A percentile compares a stretch with the other conserved stretches of the same genome.
phyloP scores from a whole-genome alignment of 2,888 invertebrate genomes.

The Cactoblastis cactorum region DNA sequence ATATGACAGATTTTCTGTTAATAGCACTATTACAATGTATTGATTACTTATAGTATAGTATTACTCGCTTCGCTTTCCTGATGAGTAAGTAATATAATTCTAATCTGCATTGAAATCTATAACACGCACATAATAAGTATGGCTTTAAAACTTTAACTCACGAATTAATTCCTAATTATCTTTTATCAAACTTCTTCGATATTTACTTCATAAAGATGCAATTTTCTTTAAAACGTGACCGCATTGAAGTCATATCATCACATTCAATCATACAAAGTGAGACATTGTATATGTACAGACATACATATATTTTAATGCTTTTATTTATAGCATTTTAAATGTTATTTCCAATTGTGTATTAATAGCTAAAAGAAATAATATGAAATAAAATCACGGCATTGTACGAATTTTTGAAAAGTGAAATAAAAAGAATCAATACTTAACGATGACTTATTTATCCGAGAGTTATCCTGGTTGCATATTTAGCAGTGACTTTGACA shows the following conservation, averaged over 20 bases:
- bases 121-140: background rate
- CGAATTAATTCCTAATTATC: no score
- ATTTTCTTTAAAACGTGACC: conserved; percentile 1
- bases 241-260: background rate
- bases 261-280: conserved; percentile 3
- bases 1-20: no score
- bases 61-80: no score
- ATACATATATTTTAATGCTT: background rate
- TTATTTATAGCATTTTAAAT: conserved; percentile 3
- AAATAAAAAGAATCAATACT: background rate
- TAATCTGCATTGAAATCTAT: no score
- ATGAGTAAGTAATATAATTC: no score
- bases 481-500: no score
- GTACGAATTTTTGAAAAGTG: background rate
- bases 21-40: no score
- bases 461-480: background rate
- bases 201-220: background rate
- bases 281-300: background rate
- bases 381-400: background rate
- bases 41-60: no score
- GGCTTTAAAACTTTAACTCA: background rate
- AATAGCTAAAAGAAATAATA: conserved; percentile 10
- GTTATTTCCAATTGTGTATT: conserved; percentile 5
- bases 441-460: background rate
- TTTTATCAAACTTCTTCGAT: background rate